A percentile compares a stretch with the other conserved stretches of the same genome.
Evolutionary conservation across 2,888 invertebrate species (phyloP).

Genomic region (Cheilosia soror): DNA sequence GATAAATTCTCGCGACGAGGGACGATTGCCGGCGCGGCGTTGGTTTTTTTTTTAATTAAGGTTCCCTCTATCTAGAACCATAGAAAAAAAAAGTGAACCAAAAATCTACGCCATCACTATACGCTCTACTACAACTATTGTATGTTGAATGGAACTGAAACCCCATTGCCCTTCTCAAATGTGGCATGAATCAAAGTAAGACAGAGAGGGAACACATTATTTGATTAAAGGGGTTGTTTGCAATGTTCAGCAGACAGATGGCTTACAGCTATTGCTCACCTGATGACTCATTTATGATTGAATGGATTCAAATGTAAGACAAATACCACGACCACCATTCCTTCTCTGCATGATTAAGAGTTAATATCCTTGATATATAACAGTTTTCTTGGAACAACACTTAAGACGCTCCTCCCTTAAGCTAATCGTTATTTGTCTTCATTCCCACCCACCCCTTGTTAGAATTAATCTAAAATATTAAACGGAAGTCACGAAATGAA

Average conservation of each 20-base stretch:
- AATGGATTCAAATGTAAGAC: conserved; percentile 1
- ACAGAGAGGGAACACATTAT: conserved; percentile 23
- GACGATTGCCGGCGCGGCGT: conserved; percentile 12
- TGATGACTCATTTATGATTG: conserved; percentile 56
- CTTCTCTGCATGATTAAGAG: too few species aligned
- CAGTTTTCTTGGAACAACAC: background rate
- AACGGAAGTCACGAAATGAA: conserved; percentile 63
- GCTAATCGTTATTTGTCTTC: conserved; percentile 3
- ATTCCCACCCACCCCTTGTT: conserved; percentile 6
- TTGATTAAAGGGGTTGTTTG: conserved; percentile 60
- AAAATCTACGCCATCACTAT: conserved; percentile 8
- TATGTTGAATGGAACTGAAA: background rate
- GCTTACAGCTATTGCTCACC: conserved; percentile 54
- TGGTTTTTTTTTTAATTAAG: conserved; percentile 48
- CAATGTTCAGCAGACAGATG: conserved; percentile 51
- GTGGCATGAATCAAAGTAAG: conserved; percentile 45
- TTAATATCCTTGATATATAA: background rate
- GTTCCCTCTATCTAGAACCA: conserved; percentile 18
- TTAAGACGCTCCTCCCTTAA: background rate
- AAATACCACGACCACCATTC: background rate
- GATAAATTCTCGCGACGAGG: conserved; percentile 38
- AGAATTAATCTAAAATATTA: conserved; percentile 49
- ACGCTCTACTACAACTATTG: background rate
- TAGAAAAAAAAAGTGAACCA: background rate
- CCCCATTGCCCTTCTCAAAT: conserved; percentile 11